These are phyloP conservation scores for Coreoperca whiteheadi DNA, from an alignment of 2,113 vertebrate species.

Conservation along the genomic window DNA sequence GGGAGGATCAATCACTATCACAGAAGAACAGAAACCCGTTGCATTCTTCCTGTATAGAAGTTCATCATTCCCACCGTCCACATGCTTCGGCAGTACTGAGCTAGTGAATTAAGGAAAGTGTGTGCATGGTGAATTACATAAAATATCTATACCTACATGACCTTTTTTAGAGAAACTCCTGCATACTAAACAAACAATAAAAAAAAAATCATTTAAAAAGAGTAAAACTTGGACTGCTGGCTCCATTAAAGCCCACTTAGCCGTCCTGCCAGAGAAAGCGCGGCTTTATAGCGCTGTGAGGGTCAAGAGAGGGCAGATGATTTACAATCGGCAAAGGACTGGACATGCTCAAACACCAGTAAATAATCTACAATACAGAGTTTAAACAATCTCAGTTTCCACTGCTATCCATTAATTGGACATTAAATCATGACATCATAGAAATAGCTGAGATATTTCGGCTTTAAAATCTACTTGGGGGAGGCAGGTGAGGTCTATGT, in stretches of 20 bases:
- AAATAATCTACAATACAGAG: slow-evolving; percentile 65
- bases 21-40: neutral
- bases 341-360: slow-evolving; percentile 67
- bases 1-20: neutral
- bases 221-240: slow-evolving; percentile 36
- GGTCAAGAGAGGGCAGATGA: slow-evolving; percentile 70
- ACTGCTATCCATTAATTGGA: slow-evolving; percentile 70
- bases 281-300: slow-evolving; percentile 56
- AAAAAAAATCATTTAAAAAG: slow-evolving; percentile 6
- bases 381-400: slow-evolving; percentile 66
- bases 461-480: slow-evolving; percentile 46
- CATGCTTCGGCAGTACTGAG: neutral
- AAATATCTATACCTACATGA: neutral
- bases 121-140: neutral
- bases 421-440: slow-evolving; percentile 80
- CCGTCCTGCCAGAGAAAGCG: slow-evolving; percentile 38
- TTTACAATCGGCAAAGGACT: slow-evolving; percentile 66
- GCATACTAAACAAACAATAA: slow-evolving; percentile 37
- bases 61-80: neutral
- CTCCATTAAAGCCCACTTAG: slow-evolving; percentile 61
- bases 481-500: slow-evolving; percentile 49
- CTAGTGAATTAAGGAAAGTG: neutral
- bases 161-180: neutral
- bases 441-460: slow-evolving; percentile 72
- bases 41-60: neutral